A percentile compares a stretch with the other conserved stretches of the same genome.
These are phyloP conservation scores for Pholis gunnellus DNA, from an alignment of 2,113 vertebrate species.

Conservation along the genomic window DNA sequence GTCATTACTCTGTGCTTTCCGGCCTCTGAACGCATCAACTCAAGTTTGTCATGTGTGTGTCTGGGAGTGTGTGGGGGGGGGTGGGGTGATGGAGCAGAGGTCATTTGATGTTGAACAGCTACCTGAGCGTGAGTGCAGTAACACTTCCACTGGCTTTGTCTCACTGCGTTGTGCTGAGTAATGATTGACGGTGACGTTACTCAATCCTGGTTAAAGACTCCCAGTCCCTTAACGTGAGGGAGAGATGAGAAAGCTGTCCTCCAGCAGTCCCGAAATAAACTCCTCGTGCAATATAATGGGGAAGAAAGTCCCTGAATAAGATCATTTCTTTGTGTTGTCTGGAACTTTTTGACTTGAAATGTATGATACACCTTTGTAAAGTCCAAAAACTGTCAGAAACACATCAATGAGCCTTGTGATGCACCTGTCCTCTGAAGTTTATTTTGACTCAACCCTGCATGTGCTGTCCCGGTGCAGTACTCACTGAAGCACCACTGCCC, in stretches of 20 bases:
- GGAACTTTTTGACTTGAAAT: not conserved
- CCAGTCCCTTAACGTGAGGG: not conserved
- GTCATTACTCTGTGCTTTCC: constrained; percentile 17
- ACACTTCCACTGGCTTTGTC: constrained; percentile 19
- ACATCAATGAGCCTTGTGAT: not conserved
- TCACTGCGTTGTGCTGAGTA: constrained; percentile 40
- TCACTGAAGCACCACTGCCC: not conserved
- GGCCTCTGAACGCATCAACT: not conserved
- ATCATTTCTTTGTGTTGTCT: not conserved
- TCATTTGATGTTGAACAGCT: constrained; percentile 35
- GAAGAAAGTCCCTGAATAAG: not conserved
- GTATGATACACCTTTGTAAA: not conserved
- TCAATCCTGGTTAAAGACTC: constrained; percentile 64
- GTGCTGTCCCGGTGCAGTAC: not conserved
- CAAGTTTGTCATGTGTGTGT: constrained; percentile 15
- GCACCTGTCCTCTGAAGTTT: not conserved
- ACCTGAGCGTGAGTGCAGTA: constrained; percentile 26
- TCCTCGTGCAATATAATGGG: not conserved
- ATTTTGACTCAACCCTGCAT: not conserved
- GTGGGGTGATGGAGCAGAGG: constrained; percentile 30
- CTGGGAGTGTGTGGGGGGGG: not conserved
- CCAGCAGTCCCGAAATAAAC: not conserved
- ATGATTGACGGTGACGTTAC: constrained; percentile 76
- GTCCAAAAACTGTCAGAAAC: not conserved
- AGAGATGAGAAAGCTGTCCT: constrained; percentile 5